These are phyloP conservation scores for Mormyrops attenuatus DNA, from an alignment of 2,797 vertebrate species.

Conservation along the genomic window DNA sequence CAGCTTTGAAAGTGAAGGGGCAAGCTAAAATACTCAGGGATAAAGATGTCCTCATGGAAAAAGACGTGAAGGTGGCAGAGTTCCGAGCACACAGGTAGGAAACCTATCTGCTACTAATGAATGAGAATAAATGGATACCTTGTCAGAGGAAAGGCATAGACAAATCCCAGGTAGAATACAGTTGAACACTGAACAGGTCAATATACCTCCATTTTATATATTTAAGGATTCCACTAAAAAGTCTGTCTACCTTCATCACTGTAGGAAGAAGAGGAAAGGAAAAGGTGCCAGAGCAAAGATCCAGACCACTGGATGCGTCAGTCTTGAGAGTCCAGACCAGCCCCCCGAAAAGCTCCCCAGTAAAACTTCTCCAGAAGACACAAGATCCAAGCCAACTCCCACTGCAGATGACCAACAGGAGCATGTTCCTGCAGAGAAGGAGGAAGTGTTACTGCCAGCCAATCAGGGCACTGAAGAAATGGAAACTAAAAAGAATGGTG, in stretches of 20 bases:
- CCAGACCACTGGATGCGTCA: conserved; percentile 51
- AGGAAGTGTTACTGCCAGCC: conserved; percentile 22
- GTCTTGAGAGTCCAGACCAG: conserved; percentile 45
- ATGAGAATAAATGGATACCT: background rate
- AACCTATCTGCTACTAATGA: background rate
- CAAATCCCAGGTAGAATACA: background rate
- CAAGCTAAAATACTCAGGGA: conserved; percentile 49
- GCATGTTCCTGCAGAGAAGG: conserved; percentile 24
- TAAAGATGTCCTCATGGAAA: conserved; percentile 52
- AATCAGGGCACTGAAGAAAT: conserved; percentile 29
- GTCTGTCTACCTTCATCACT: background rate
- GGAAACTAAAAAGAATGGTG: conserved; percentile 23
- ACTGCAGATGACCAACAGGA: conserved; percentile 35
- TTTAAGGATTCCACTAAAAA: background rate
- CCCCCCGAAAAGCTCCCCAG: conserved; percentile 41
- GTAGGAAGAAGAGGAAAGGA: conserved; percentile 66
- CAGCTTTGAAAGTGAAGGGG: conserved; percentile 26
- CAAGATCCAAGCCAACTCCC: conserved; percentile 32
- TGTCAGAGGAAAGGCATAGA: background rate
- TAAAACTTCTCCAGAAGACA: conserved; percentile 45
- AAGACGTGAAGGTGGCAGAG: conserved; percentile 60
- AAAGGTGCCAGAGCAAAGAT: conserved; percentile 61
- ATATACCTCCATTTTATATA: background rate
- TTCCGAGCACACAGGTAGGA: conserved; percentile 64
- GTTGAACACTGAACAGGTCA: too few species aligned